Evolutionary conservation across 2,888 invertebrate species (phyloP).

Genomic region (Protophormia terraenovae): DNA sequence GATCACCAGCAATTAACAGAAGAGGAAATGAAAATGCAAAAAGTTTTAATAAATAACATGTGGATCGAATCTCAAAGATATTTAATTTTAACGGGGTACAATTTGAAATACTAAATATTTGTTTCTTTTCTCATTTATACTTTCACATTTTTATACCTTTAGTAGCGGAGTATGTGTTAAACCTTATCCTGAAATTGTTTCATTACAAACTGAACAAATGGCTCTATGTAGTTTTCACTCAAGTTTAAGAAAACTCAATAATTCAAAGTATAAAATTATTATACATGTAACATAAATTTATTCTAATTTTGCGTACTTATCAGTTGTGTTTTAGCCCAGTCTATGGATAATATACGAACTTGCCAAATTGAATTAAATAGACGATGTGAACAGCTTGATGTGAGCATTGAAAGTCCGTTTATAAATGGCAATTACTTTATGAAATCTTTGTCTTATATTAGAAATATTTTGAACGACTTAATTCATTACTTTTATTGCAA

Average conservation of each 20-base stretch:
- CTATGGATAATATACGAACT: slow-evolving; percentile 66
- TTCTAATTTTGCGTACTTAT: slow-evolving; percentile 44
- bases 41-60: slow-evolving; percentile 46
- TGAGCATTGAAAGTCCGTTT: slow-evolving; percentile 71
- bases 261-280: slow-evolving; percentile 72
- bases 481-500: slow-evolving; percentile 72
- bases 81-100: slow-evolving; percentile 63
- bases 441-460: slow-evolving; percentile 61
- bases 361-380: slow-evolving; percentile 68
- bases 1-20: slow-evolving; percentile 56
- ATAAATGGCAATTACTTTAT: slow-evolving; percentile 48
- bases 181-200: slow-evolving; percentile 74
- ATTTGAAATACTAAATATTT: neutral
- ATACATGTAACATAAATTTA: neutral
- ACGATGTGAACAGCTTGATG: slow-evolving; percentile 70
- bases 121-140: no score
- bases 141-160: slow-evolving; percentile 12
- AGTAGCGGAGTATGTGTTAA: slow-evolving; percentile 71
- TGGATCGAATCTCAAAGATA: slow-evolving; percentile 67
- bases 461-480: slow-evolving; percentile 70
- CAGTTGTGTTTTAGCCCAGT: slow-evolving; percentile 51
- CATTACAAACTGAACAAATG: slow-evolving; percentile 71
- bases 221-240: slow-evolving; percentile 71
- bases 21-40: slow-evolving; percentile 62
- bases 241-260: slow-evolving; percentile 68